Evolutionary conservation across 1,140 invertebrate genomes (phyloP), one percentile per base, ranked within the genome.

Genomic region (Ceratina australensis): DNA sequence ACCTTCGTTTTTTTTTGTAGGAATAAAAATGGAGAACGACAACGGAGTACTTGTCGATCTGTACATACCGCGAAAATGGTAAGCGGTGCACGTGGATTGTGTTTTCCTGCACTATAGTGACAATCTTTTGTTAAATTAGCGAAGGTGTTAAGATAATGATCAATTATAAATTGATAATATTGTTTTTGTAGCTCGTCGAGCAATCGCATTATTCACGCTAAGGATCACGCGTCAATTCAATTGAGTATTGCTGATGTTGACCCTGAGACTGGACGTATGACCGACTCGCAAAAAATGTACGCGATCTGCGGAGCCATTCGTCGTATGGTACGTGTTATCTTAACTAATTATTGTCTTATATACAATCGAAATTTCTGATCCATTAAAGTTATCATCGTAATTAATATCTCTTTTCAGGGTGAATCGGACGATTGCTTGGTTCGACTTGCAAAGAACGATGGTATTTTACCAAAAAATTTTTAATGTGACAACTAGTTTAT

Each of bases 51-150:
- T 96, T 91, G 98, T 99, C 92, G 99, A 99, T 93, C 95, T 99
- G 92, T 99, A 99, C 93, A 97, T 98, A 92, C 99, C 98, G 80
- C 95, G 98, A 88, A 99, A 99, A 96, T 99, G 98, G 98, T 99
- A 93, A 94, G 94, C 93, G 59, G 75, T 75, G 68, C 91, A 93
- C 91, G 91, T 93, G 91, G 87, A 83, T 90, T 76, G 15, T 49
- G 56, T 54, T 8, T n/a, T 67, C 50, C n/a, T 67, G 12, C 5
- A 3, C 12, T 67, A 26, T n/a, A 50, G 12, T 22, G 20, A 7
- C 16, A 28, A 52, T 26, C 2, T 16, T 0, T 0, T 13, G 24
- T 24, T 67, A 49, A 67, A 52, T 47, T 10, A 42, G 33, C 33
- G 33, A 42, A 42, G 10, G 8, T 42, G 33, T 42, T 42, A 42